Conservation (phyloP, 2,888 invertebrate species). For the Elegia similella region DNA sequence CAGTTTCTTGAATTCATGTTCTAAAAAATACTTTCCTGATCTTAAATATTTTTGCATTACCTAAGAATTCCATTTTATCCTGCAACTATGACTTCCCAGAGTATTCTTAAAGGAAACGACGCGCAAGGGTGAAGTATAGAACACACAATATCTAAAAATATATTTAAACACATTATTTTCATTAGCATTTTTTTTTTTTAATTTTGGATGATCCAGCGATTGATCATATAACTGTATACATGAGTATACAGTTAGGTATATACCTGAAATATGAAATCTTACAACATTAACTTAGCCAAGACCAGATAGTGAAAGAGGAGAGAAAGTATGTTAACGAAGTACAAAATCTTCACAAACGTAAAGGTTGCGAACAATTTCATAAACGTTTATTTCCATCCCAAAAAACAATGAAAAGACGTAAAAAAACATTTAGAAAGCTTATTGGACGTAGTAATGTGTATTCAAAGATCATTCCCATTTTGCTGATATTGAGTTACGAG, state of each 20-base stretch:
- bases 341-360: constrained; percentile 8
- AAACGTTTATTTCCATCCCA: background rate
- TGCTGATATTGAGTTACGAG: constrained; percentile 28
- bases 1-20: no score
- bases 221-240: no score
- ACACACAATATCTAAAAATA: no score
- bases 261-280: background rate
- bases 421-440: constrained; percentile 8
- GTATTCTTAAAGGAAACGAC: no score
- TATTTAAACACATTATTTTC: no score
- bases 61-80: no score
- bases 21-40: no score
- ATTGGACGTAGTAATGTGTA: constrained; percentile 22
- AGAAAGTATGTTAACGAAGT: constrained; percentile 15
- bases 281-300: background rate
- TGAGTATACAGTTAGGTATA: background rate
- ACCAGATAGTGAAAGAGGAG: background rate
- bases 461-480: constrained; percentile 25
- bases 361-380: constrained; percentile 3
- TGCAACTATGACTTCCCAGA: no score
- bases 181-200: no score
- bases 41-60: no score
- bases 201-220: no score
- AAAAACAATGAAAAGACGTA: constrained; percentile 2
- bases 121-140: no score